A percentile compares a stretch with the other conserved stretches of the same genome.
These are phyloP conservation scores for Macroglossus sobrinus DNA, from an alignment of 2,113 vertebrate species.

Conservation along the genomic window DNA sequence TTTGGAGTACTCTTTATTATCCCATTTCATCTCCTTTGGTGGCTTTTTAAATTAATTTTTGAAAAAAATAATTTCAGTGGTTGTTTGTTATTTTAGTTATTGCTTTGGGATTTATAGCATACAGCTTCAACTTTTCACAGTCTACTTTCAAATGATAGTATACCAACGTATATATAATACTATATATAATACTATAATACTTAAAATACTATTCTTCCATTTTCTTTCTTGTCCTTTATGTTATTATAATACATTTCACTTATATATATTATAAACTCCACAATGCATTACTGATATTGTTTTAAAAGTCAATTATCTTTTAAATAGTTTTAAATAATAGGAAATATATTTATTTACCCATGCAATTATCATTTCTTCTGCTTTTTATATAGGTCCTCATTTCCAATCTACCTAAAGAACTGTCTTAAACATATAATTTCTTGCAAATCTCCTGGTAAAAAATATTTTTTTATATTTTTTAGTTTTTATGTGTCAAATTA, in stretches of 20 bases:
- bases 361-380: not conserved
- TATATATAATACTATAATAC: too few species aligned
- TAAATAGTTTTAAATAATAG: not conserved
- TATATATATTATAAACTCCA: not conserved
- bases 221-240: not conserved
- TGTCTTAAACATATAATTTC: not conserved
- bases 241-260: not conserved
- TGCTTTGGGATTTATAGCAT: not conserved
- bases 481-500: not conserved
- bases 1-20: not conserved
- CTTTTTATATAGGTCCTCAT: not conserved
- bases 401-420: not conserved
- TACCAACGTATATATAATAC: not conserved
- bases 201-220: not conserved
- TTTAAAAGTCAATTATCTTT: not conserved
- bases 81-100: not conserved
- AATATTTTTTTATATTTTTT: not conserved
- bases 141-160: not conserved
- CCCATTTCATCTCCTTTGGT: not conserved
- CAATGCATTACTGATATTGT: not conserved
- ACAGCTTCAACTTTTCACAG: not conserved
- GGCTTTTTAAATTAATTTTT: not conserved
- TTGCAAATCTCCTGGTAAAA: not conserved
- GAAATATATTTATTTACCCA: not conserved
- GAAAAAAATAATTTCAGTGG: not conserved